Conservation (phyloP, 2,888 invertebrate species). For the Apodemia duryi region DNA sequence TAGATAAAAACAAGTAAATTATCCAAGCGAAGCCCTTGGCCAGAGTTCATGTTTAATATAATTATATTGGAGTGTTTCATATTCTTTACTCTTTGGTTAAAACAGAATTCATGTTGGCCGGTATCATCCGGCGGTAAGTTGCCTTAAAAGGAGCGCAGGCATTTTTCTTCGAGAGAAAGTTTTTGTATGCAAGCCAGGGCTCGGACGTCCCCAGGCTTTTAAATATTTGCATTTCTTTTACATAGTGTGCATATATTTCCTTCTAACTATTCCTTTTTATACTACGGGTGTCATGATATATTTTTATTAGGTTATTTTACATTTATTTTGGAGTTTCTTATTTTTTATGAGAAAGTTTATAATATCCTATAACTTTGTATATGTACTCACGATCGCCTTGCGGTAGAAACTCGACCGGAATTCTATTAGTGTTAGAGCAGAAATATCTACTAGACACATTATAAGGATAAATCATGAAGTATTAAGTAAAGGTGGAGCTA, state of each 20-base stretch:
- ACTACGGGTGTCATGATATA: neutral
- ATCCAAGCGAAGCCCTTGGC: too few species aligned
- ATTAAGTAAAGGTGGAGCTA: too few species aligned
- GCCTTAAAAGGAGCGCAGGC: slow-evolving; percentile 60
- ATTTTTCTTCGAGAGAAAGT: slow-evolving; percentile 70
- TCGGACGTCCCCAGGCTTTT: slow-evolving; percentile 55
- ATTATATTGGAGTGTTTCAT: neutral
- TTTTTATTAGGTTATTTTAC: neutral
- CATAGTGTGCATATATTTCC: slow-evolving; percentile 43
- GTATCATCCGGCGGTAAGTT: slow-evolving; percentile 48
- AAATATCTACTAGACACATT: too few species aligned
- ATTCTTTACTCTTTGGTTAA: slow-evolving; percentile 21
- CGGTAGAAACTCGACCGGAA: too few species aligned
- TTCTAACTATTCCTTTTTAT: slow-evolving; percentile 40
- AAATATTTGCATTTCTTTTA: slow-evolving; percentile 68
- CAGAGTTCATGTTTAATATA: neutral
- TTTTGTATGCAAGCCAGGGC: slow-evolving; percentile 50
- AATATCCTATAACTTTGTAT: too few species aligned
- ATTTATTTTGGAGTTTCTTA: neutral
- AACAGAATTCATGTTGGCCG: slow-evolving; percentile 32
- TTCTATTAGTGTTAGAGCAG: too few species aligned
- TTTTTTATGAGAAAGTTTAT: too few species aligned
- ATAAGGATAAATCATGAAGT: too few species aligned
- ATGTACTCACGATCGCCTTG: too few species aligned
- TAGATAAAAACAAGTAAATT: neutral